phyloP scores from a whole-genome alignment of 2,797 vertebrate genomes.

The Hephaestus fuliginosus region DNA sequence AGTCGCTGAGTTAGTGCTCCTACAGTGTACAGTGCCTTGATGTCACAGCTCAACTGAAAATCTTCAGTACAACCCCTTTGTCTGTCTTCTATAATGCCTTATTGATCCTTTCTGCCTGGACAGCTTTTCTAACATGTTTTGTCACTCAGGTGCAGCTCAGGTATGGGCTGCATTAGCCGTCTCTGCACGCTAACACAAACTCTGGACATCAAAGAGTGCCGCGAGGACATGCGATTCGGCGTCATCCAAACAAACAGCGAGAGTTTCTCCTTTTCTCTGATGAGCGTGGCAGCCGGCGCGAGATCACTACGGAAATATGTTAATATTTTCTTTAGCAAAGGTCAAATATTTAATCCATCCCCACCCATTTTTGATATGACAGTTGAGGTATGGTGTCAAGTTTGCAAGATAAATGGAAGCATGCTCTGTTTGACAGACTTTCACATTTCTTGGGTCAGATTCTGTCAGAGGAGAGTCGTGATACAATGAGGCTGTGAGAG shows the following conservation, averaged over 20 bases:
- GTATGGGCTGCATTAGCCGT: slow-evolving; percentile 75
- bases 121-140: slow-evolving; percentile 61
- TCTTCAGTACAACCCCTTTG: slow-evolving; percentile 7
- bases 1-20: background rate
- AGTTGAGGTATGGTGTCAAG: slow-evolving; percentile 66
- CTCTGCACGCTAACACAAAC: slow-evolving; percentile 58
- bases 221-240: slow-evolving; percentile 46
- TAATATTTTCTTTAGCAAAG: slow-evolving; percentile 83
- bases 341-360: slow-evolving; percentile 80
- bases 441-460: slow-evolving; percentile 47
- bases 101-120: slow-evolving; percentile 49
- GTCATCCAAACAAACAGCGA: slow-evolving; percentile 69
- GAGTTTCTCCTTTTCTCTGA: slow-evolving; percentile 62
- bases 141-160: slow-evolving; percentile 63
- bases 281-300: slow-evolving; percentile 57
- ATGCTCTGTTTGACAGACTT: slow-evolving; percentile 66
- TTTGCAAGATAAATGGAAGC: slow-evolving; percentile 75
- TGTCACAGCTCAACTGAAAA: slow-evolving; percentile 1
- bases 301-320: slow-evolving; percentile 83
- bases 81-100: slow-evolving; percentile 30
- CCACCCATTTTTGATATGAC: slow-evolving; percentile 77
- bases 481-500: slow-evolving; percentile 23
- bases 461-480: slow-evolving; percentile 46
- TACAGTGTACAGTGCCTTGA: background rate
- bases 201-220: slow-evolving; percentile 68